A percentile compares a stretch with the other conserved stretches of the same genome.
Conservation (phyloP, 2,888 invertebrate genomes). For the Tholera decimalis region DNA sequence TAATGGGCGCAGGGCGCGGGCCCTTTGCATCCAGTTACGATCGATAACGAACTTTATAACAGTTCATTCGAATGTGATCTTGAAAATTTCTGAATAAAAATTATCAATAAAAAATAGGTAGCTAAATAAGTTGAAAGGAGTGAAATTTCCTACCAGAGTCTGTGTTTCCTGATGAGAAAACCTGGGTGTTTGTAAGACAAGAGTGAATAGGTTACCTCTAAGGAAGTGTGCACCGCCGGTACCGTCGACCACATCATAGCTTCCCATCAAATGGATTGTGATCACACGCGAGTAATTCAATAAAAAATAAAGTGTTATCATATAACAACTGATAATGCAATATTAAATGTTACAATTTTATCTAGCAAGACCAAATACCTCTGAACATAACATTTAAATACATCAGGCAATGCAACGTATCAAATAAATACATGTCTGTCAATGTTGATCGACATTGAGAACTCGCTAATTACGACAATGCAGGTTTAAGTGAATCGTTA, state of each 20-base stretch:
- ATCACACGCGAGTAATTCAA: no score
- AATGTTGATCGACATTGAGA: conserved; percentile 44
- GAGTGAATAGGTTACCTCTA: no score
- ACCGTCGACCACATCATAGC: no score
- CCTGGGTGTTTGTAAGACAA: no score
- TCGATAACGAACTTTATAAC: conserved; percentile 43
- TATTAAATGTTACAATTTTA: conserved; percentile 21
- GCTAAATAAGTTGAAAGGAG: no score
- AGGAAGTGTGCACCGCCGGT: no score
- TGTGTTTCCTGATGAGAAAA: no score
- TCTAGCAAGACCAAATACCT: conserved; percentile 16
- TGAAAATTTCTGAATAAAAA: conserved; percentile 14
- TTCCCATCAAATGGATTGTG: no score
- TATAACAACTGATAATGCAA: conserved; percentile 2
- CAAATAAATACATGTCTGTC: conserved; percentile 28
- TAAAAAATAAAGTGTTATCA: background rate
- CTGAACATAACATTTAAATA: conserved; percentile 16
- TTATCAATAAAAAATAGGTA: background rate
- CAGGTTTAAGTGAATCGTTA: conserved; percentile 49
- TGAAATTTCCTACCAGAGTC: no score
- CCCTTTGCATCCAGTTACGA: conserved; percentile 53
- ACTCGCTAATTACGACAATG: conserved; percentile 32
- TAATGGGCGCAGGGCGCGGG: conserved; percentile 60
- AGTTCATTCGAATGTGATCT: conserved; percentile 19
- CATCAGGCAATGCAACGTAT: conserved; percentile 20